A percentile compares a stretch with the other conserved stretches of the same genome.
Conservation (phyloP, 1,140 invertebrate species). For the Cyrtorhinus lividipennis region DNA sequence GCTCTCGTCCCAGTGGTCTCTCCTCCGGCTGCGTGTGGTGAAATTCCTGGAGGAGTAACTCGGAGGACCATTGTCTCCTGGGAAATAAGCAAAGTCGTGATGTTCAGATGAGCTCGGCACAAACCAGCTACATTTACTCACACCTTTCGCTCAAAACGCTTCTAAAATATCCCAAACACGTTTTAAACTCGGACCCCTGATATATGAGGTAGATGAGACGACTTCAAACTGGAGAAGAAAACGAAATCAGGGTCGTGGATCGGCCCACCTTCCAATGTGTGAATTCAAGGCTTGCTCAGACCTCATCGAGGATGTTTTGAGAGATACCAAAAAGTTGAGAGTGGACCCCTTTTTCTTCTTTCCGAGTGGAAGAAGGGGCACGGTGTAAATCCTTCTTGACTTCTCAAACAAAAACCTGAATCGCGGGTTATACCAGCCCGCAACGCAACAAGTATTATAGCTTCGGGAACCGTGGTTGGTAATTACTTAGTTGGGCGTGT, state of each 20-base stretch:
- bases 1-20: no score
- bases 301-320: neutral
- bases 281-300: conserved; percentile 2
- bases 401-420: no score
- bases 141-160: neutral
- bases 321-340: neutral
- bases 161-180: neutral
- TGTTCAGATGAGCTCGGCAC: neutral
- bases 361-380: neutral
- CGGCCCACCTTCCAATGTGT: conserved; percentile 8
- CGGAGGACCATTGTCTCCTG: no score
- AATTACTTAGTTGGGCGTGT: conserved; percentile 3
- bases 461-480: neutral
- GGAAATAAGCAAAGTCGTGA: neutral
- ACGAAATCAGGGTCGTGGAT: conserved; percentile 4
- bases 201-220: conserved; percentile 2
- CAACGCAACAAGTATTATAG: neutral
- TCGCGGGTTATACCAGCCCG: no score
- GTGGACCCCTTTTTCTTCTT: neutral
- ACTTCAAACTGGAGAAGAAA: neutral
- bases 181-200: neutral
- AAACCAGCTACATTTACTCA: neutral
- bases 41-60: no score
- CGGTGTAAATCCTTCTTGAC: no score
- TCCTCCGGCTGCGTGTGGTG: no score